Conservation (phyloP, 1,140 invertebrate genomes). For the Globodera rostochiensis region DNA sequence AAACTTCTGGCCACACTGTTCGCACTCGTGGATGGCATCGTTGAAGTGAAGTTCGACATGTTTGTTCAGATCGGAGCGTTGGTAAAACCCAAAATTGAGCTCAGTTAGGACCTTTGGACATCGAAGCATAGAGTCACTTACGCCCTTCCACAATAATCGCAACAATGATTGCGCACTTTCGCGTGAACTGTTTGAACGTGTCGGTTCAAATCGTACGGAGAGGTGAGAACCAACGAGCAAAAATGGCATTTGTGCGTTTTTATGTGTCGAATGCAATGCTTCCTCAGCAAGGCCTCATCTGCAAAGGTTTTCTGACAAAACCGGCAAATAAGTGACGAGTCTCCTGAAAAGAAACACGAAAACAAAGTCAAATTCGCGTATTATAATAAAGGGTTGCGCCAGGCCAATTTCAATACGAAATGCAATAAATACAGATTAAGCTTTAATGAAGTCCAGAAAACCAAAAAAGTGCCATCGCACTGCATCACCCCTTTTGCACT, state of each 20-base stretch:
- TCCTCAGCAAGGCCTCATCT: constrained; percentile 33
- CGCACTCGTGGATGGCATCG: constrained; percentile 36
- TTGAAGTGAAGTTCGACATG: constrained; percentile 42
- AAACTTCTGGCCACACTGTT: constrained; percentile 40
- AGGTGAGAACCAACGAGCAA: constrained; percentile 36
- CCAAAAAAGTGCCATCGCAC: neutral
- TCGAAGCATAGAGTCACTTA: constrained; percentile 18
- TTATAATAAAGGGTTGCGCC: too few relatives aligned
- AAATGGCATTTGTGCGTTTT: constrained; percentile 38
- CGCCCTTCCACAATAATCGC: constrained; percentile 35
- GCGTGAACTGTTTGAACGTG: constrained; percentile 45
- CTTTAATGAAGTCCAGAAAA: too few relatives aligned
- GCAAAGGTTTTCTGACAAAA: constrained; percentile 49
- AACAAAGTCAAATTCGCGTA: too few relatives aligned
- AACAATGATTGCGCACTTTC: constrained; percentile 37
- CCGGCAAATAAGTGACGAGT: constrained; percentile 36
- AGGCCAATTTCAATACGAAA: too few relatives aligned
- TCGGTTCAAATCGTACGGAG: constrained; percentile 34
- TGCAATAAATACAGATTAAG: too few relatives aligned
- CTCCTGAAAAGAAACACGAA: neutral
- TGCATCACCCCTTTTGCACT: neutral
- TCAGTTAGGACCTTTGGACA: constrained; percentile 3
- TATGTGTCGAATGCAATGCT: constrained; percentile 49
- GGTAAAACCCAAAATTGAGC: constrained; percentile 32
- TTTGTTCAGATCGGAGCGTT: constrained; percentile 46